A percentile compares a stretch with the other conserved stretches of the same genome.
Evolutionary conservation across 2,113 vertebrate species (phyloP).

Genomic region (Herpetotheres cachinnans): DNA sequence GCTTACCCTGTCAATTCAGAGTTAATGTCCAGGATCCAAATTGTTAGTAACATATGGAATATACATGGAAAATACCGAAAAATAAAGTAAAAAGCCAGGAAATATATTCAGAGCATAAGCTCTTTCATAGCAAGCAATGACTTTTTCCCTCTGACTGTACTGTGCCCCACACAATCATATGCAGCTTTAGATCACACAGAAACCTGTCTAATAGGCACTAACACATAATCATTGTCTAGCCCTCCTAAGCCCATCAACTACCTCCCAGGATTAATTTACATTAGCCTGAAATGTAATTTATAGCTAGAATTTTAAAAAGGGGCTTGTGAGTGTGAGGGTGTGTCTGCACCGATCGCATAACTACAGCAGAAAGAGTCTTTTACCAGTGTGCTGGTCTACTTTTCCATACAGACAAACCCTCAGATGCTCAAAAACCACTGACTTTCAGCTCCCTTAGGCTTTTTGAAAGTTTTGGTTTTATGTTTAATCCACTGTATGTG

Average conservation of each 20-base stretch:
- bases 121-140: neutral
- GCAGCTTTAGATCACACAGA: neutral
- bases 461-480: neutral
- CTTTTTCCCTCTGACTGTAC: neutral
- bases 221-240: neutral
- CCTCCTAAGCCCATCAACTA: neutral
- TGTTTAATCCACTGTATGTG: neutral
- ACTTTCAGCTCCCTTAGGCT: neutral
- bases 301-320: neutral
- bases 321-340: neutral
- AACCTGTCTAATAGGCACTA: neutral
- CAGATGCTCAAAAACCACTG: neutral
- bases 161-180: neutral
- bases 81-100: neutral
- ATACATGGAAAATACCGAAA: neutral
- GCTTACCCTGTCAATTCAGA: neutral
- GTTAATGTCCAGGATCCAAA: neutral
- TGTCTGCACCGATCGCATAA: rapidly evolving
- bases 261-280: neutral
- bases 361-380: neutral
- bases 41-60: neutral
- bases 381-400: neutral
- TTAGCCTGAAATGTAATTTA: neutral
- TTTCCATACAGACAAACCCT: neutral
- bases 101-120: neutral